Base-by-base conservation (phyloP, 2,113 vertebrate genomes). In the Atractosteus spatula region DNA sequence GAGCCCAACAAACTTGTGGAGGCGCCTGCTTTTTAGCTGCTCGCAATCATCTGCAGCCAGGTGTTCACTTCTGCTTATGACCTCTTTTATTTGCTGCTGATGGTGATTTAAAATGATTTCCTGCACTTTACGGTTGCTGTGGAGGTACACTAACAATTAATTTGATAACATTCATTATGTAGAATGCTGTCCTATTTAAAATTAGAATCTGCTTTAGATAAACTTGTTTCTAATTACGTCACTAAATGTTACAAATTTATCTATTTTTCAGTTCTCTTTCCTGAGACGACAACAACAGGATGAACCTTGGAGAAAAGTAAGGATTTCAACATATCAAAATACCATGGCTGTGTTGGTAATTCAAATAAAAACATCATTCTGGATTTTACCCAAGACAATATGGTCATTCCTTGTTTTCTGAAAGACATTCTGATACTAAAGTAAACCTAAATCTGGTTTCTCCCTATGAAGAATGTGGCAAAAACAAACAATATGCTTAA, bases 281-380 rank as follows among this genome's bases (percentile, higher is more conserved):
- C 95, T 96, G 96, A 95, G 96, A 95, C 86, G 77, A 86, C 79
- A 91, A 90, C 85, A 92, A 87, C 89, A 95, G 88, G 86, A 96
- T 94, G 94, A 92, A 88, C 91, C 90, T 92, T 84, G 89, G 82
- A 87, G 85, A 89, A 93, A 94, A 92, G 96, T 98, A 91, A 89
- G 92, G 73, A 41, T 42, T 66, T 41, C 0, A 8, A 17, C 45
- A 12, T 59, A 29, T n/a, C 13, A 59, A 59, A 59, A 29, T 29
- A 29, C 29, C 29, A 29, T 29, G 29, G 29, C 29, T 29, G 29
- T 29, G 29, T 29, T 29, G 29, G 29, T 2, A 29, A 29, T 29
- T 29, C 29, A 29, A 29, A 29, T 29, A 29, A 29, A 29, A 29
- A n/a, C n/a, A 59, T 51, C 10, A 2, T 51, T 51, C 10, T 2